These are phyloP conservation scores for Melinaea menophilus DNA, from an alignment of 2,888 invertebrate species.

Conservation along the genomic window DNA sequence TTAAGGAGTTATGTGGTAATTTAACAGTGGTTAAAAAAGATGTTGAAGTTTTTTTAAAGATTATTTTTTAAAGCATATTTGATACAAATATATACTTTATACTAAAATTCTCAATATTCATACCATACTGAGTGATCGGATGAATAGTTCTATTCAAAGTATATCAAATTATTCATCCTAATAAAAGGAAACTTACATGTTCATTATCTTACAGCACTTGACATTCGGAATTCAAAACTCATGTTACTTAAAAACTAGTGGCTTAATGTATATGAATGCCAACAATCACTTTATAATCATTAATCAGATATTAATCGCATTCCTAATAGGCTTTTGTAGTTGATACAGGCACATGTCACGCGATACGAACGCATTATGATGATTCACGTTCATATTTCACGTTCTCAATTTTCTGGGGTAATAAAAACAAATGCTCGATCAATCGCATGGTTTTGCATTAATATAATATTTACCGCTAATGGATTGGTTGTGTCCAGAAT, in stretches of 20 bases:
- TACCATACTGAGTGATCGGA: too few relatives aligned
- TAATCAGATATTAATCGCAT: not conserved
- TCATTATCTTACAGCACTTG: too few relatives aligned
- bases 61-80: too few relatives aligned
- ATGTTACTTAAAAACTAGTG: not conserved
- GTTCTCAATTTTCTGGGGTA: not conserved
- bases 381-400: constrained; percentile 1
- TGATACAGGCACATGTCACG: not conserved
- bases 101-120: too few relatives aligned
- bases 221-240: not conserved
- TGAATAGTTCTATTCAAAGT: too few relatives aligned
- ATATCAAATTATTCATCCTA: too few relatives aligned
- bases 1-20: too few relatives aligned
- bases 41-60: too few relatives aligned
- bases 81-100: too few relatives aligned
- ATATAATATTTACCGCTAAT: not conserved
- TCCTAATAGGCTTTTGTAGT: not conserved
- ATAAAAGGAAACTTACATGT: too few relatives aligned
- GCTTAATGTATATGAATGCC: not conserved
- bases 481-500: not conserved
- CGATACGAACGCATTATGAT: not conserved
- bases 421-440: not conserved
- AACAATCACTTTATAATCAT: constrained; percentile 1
- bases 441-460: not conserved
- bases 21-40: too few relatives aligned